Conservation (phyloP, 2,888 invertebrate genomes). For the Agonum fuliginosum region DNA sequence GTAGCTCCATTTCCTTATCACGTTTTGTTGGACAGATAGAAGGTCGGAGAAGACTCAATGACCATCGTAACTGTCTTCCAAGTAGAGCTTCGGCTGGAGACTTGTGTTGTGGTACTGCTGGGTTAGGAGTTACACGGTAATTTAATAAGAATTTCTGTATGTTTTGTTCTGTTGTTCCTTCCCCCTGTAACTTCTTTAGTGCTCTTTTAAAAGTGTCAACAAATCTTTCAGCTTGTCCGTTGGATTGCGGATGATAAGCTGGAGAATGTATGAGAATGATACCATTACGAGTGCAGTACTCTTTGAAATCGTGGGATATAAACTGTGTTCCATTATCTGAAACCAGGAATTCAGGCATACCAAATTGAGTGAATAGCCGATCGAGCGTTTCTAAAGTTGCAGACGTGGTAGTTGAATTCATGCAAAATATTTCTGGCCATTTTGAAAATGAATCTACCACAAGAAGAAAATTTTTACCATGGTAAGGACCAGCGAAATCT, state of each 20-base stretch:
- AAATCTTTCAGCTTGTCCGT: conserved; percentile 22
- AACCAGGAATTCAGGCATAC: not conserved
- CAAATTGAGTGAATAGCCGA: conserved; percentile 45
- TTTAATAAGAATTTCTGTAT: not conserved
- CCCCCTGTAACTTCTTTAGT: not conserved
- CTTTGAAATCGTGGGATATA: not conserved
- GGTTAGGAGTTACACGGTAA: not conserved
- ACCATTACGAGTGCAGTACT: not conserved
- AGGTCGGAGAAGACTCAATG: not conserved
- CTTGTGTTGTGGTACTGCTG: not conserved
- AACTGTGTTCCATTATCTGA: conserved; percentile 7
- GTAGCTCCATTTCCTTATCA: not conserved
- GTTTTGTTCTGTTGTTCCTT: not conserved
- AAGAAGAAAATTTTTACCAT: conserved; percentile 60
- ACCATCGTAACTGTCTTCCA: too few relatives aligned
- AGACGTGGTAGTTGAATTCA: conserved; percentile 54
- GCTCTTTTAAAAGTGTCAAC: not conserved
- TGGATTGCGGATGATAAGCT: conserved; percentile 21
- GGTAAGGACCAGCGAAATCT: conserved; percentile 60
- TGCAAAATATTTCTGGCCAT: conserved; percentile 61
- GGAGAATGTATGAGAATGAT: not conserved
- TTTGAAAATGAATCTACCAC: conserved; percentile 61
- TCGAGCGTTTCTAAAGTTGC: conserved; percentile 48
- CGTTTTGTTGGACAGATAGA: not conserved
- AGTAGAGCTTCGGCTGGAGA: not conserved